Conservation (phyloP, 2,113 vertebrate species). For the Columba livia region DNA sequence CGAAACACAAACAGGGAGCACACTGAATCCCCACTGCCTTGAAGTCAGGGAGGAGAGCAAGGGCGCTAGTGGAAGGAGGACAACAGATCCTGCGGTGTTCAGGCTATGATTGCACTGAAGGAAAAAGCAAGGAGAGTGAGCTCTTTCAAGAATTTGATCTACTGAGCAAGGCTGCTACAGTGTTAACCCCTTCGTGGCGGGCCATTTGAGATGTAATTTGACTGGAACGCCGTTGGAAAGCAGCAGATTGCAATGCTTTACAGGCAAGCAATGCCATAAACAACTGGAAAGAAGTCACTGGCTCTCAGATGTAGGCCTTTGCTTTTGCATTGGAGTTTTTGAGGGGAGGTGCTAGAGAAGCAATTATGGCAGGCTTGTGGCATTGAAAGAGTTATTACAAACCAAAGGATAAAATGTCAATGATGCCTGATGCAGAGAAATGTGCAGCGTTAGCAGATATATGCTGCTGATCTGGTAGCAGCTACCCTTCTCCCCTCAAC, state of each 20-base stretch:
- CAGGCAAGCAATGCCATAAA: background rate
- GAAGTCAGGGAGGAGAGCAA: background rate
- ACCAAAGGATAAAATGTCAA: slow-evolving; percentile 49
- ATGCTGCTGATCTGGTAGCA: slow-evolving; percentile 17
- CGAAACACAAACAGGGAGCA: background rate
- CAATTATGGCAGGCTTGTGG: background rate
- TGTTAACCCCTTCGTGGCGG: background rate
- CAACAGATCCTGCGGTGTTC: background rate
- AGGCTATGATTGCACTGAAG: slow-evolving; percentile 14
- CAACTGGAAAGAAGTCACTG: background rate
- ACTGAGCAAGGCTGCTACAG: background rate
- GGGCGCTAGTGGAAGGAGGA: background rate
- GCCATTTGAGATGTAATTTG: background rate
- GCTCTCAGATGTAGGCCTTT: background rate
- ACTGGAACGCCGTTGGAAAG: background rate
- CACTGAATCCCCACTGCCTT: background rate
- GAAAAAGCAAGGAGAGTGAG: slow-evolving; percentile 56
- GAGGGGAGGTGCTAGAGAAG: background rate
- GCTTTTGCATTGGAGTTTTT: background rate
- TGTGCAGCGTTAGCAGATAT: slow-evolving; percentile 52
- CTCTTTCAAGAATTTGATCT: slow-evolving; percentile 50
- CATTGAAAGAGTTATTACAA: slow-evolving; percentile 46
- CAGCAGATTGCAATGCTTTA: fast-evolving
- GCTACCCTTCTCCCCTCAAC: background rate
- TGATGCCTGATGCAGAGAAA: slow-evolving; percentile 56